Evolutionary conservation across 2,888 invertebrate genomes (phyloP).

Genomic region (Hyposoter didymator): DNA sequence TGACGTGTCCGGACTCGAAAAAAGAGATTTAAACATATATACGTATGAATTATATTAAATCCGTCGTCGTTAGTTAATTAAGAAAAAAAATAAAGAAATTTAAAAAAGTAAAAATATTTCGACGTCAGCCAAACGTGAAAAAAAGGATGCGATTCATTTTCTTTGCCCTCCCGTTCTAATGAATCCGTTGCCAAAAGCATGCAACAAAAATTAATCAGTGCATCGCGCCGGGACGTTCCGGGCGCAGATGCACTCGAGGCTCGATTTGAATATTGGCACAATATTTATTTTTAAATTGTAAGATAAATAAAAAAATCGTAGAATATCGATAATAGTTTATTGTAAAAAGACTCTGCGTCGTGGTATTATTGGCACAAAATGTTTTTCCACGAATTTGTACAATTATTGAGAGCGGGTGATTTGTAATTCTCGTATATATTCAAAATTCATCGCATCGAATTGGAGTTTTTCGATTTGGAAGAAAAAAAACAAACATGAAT

Average conservation of each 20-base stretch:
- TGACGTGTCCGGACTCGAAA: slow-evolving; percentile 35
- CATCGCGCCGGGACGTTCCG: slow-evolving; percentile 49
- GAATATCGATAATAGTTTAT: neutral
- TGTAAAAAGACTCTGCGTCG: neutral
- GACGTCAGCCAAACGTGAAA: slow-evolving; percentile 31
- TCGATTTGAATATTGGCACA: slow-evolving; percentile 1
- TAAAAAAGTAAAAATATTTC: slow-evolving; percentile 2
- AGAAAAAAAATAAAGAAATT: slow-evolving; percentile 9
- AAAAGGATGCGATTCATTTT: slow-evolving; percentile 23
- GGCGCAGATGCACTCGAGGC: slow-evolving; percentile 39
- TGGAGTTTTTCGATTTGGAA: neutral
- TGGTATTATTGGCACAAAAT: slow-evolving; percentile 4
- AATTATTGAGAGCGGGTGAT: neutral
- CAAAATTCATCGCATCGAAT: slow-evolving; percentile 19
- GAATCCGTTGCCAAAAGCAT: slow-evolving; percentile 50
- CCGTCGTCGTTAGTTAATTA: slow-evolving; percentile 43
- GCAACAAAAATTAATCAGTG: slow-evolving; percentile 38
- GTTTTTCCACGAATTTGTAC: slow-evolving; percentile 15
- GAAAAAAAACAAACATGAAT: neutral
- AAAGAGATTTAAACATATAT: neutral
- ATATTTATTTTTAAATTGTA: slow-evolving; percentile 12
- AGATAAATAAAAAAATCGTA: neutral
- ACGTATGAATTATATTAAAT: neutral
- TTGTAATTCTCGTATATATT: slow-evolving; percentile 1
- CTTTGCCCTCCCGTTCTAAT: slow-evolving; percentile 28